A percentile compares a stretch with the other conserved stretches of the same genome.
These are phyloP conservation scores for Siniperca scherzeri DNA, from an alignment of 2,797 vertebrate genomes.

Conservation along the genomic window DNA sequence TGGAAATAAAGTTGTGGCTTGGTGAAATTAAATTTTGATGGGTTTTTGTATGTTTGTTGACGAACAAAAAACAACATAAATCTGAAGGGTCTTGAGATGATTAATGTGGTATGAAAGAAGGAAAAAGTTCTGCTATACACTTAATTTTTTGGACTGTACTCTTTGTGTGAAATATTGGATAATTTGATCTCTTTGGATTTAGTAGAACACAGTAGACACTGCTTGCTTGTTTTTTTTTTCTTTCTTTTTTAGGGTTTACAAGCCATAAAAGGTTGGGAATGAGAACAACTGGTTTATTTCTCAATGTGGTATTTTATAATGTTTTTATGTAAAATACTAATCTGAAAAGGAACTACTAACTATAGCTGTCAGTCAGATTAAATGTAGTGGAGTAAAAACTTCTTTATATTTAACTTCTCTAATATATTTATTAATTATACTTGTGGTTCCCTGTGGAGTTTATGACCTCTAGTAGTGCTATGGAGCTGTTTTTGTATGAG, in stretches of 20 bases:
- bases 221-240: too few relatives aligned
- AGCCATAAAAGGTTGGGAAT: background rate
- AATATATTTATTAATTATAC: background rate
- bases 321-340: background rate
- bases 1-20: conserved; percentile 97
- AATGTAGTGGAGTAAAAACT: background rate
- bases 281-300: background rate
- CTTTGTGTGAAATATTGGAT: background rate
- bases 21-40: conserved; percentile 73
- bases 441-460: background rate
- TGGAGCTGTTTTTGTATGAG: background rate
- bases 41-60: background rate
- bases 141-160: background rate
- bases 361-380: background rate
- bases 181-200: background rate
- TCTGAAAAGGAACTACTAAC: background rate
- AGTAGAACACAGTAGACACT: too few relatives aligned
- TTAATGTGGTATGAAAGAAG: background rate
- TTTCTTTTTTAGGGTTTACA: too few relatives aligned
- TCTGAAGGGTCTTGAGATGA: background rate
- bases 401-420: too few relatives aligned
- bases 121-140: background rate
- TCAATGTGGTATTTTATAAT: background rate
- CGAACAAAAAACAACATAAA: background rate
- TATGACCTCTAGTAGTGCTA: too few relatives aligned